Conservation (phyloP, 2,888 invertebrate genomes). For the Lasioglossum leucozonium region DNA sequence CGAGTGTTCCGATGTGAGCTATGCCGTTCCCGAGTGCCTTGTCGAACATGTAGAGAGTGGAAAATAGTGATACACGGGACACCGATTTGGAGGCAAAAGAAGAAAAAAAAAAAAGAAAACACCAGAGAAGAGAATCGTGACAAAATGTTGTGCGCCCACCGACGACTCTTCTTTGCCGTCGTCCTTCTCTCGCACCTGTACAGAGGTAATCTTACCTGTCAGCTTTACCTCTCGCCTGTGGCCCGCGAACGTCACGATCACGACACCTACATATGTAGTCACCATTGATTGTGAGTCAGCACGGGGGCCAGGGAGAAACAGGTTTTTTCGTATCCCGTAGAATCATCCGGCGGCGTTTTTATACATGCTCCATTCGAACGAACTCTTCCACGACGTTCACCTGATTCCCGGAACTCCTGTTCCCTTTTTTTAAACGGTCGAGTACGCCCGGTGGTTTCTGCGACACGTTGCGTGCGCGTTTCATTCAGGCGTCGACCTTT, state of each 20-base stretch:
- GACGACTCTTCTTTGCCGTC: conserved; percentile 1
- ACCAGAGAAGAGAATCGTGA: not conserved
- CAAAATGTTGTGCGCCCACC: conserved; percentile 36
- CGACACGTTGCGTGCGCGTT: not conserved
- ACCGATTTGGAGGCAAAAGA: not conserved
- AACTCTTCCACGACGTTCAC: not conserved
- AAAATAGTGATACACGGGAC: not conserved
- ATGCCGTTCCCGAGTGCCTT: not conserved
- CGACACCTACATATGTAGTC: conserved; percentile 48
- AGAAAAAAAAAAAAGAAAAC: not conserved
- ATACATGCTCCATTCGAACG: not conserved
- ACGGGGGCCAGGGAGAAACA: conserved; percentile 33
- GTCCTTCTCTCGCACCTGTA: conserved; percentile 30
- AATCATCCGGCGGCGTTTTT: not conserved
- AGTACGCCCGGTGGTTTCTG: not conserved
- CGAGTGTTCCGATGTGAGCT: conserved; percentile 2
- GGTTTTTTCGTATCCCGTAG: conserved; percentile 33
- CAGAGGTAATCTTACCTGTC: conserved; percentile 56
- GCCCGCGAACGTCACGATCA: conserved; percentile 54
- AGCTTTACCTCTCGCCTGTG: conserved; percentile 19
- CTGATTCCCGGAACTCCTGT: not conserved
- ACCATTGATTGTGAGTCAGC: conserved; percentile 62
- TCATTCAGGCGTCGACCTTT: not conserved
- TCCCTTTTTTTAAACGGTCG: not conserved
- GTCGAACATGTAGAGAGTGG: conserved; percentile 39